Evolutionary conservation across 2,888 invertebrate species (phyloP), one percentile per base, ranked within the genome.

Genomic region (Oasisia sp.): DNA sequence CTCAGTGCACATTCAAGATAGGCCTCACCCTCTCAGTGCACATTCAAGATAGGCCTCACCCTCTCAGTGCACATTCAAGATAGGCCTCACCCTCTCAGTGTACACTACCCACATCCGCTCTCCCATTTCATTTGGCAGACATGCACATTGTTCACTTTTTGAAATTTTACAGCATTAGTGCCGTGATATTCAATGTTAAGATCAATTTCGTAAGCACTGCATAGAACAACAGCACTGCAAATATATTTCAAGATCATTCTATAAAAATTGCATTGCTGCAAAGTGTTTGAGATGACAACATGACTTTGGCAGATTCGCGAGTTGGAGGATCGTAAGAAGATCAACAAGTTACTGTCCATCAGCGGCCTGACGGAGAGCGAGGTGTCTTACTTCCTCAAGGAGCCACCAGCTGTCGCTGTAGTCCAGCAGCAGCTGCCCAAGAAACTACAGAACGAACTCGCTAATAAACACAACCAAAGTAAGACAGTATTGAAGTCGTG

Each of bases 241-340:
- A 74, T 0, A 74, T 74, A 50, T 50, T 50, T 14, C 9, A 50
- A 50, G 50, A 50, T 50, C 50, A 50, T 50, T 9, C 50, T 50
- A 50, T 9, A 9, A 50, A 50, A 12, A 50, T 50, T 50, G 50
- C 14, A 14, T 74, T 5, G 4, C 19, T 74, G 27, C 27, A 27
- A 19, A 27, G 27, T 27, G 74, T 74, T 74, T 27, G 74, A 74
- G 74, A 7, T 74, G 74, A 90, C 32, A 32, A 27, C 32, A 38
- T 56, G 44, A 50, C 38, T 92, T 91, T 89, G 50, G 50, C 91
- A 96, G 96, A 96, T 96, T 89, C 94, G 95, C 89, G 96, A 96
- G 93, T 93, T 96, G 90, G 96, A 96, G 93, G 96, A 96, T 93
- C 95, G 96, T 92, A 96, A 96, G 94, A 96, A 96, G 94, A 96